phyloP scores from a whole-genome alignment of 1,140 invertebrate species.

The Amphibalanus amphitrite region DNA sequence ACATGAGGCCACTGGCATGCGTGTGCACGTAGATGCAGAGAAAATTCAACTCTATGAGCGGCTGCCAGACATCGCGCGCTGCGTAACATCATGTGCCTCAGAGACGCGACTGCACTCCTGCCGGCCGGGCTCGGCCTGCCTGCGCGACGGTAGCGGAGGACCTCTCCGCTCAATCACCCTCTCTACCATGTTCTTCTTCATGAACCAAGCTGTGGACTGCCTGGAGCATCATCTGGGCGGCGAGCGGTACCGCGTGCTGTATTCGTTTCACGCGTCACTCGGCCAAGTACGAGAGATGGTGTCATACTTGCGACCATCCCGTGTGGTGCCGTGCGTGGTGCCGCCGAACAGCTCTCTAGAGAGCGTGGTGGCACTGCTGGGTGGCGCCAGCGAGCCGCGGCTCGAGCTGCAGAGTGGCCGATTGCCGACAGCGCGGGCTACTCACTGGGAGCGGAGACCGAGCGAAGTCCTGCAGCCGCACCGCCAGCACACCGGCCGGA shows the following conservation, averaged over 20 bases:
- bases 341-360: background rate
- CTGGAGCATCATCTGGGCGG: background rate
- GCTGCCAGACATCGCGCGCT: constrained; percentile 18
- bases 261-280: constrained; percentile 19
- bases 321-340: constrained; percentile 19
- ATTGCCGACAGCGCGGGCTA: too few relatives aligned
- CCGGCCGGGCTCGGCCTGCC: background rate
- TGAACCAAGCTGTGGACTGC: background rate
- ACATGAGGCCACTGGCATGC: constrained; percentile 17
- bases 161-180: background rate
- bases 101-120: constrained; percentile 19
- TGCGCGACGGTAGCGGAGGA: background rate
- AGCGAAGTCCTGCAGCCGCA: background rate
- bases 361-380: background rate
- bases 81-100: constrained; percentile 16
- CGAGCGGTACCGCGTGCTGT: constrained; percentile 14
- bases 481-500: too few relatives aligned
- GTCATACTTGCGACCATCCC: constrained; percentile 16
- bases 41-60: constrained; percentile 19
- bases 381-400: too few relatives aligned
- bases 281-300: constrained; percentile 17
- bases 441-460: too few relatives aligned
- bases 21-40: constrained; percentile 21
- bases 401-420: too few relatives aligned
- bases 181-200: background rate